Percentiles rank a stretch among this genome's conserved stretches.
Evolutionary conservation across 1,140 invertebrate species (phyloP).

Genomic region (Akabosia matsudoensis): DNA sequence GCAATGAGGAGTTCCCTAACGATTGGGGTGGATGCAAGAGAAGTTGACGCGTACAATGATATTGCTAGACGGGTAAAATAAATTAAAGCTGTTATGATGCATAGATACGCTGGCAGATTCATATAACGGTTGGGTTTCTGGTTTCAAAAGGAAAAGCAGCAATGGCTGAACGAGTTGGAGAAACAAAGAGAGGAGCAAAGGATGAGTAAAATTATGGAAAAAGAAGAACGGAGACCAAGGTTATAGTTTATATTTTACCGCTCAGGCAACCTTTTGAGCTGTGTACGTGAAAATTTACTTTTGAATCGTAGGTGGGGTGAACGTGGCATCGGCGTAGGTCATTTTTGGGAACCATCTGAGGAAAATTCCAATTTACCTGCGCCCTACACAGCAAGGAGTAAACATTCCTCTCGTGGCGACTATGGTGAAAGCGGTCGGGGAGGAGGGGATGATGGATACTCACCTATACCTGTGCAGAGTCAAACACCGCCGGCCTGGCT

Average conservation of each 20-base stretch:
- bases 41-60: conserved; percentile 27
- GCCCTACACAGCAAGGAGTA: conserved; percentile 37
- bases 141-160: conserved; percentile 40
- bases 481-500: conserved; percentile 51
- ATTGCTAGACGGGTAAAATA: conserved; percentile 31
- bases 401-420: conserved; percentile 5
- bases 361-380: conserved; percentile 49
- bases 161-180: conserved; percentile 44
- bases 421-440: not conserved
- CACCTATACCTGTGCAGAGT: not conserved
- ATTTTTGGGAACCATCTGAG: conserved; percentile 60
- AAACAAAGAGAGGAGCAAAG: conserved; percentile 45
- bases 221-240: conserved; percentile 62
- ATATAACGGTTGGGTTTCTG: not conserved
- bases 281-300: not conserved
- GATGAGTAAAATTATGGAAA: conserved; percentile 41
- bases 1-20: conserved; percentile 41
- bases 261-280: not conserved
- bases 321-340: conserved; percentile 60
- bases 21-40: conserved; percentile 20
- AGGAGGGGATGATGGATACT: not conserved
- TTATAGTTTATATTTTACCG: conserved; percentile 7
- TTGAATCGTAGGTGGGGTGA: conserved; percentile 58
- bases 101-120: not conserved
- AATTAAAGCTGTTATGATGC: no score